Percentiles rank a stretch among this genome's conserved stretches.
phyloP scores from a whole-genome alignment of 2,888 invertebrate genomes.

The Drosophila hawaiiensis region DNA sequence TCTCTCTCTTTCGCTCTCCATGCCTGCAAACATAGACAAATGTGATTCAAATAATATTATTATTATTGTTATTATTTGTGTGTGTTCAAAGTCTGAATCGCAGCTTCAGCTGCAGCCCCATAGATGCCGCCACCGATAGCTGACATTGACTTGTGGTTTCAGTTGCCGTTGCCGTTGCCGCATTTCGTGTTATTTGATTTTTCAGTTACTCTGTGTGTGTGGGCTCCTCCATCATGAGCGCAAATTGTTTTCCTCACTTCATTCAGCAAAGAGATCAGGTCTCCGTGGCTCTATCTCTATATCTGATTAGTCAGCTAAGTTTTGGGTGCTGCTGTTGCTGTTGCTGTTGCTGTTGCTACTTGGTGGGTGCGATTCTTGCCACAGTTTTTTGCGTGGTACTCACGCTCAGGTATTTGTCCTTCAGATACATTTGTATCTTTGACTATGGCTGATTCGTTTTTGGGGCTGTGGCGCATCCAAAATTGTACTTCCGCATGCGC shows the following conservation, averaged over 20 bases:
- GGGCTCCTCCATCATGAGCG: slow-evolving; percentile 68
- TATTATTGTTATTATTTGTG: slow-evolving; percentile 13
- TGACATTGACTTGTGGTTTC: slow-evolving; percentile 84
- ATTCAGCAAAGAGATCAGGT: slow-evolving; percentile 51
- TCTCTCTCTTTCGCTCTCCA: neutral
- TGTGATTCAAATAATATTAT: slow-evolving; percentile 29
- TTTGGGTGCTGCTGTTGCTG: slow-evolving; percentile 20
- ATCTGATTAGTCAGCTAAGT: slow-evolving; percentile 67
- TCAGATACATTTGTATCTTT: slow-evolving; percentile 60
- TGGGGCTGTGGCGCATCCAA: slow-evolving; percentile 61
- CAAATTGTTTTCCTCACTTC: slow-evolving; percentile 70
- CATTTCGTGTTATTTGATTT: slow-evolving; percentile 44
- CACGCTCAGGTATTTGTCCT: slow-evolving; percentile 64
- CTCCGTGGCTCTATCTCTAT: slow-evolving; percentile 32
- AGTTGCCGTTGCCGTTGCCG: slow-evolving; percentile 67
- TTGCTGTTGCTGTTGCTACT: slow-evolving; percentile 35
- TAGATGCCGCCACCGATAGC: slow-evolving; percentile 69
- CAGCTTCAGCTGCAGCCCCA: slow-evolving; percentile 43
- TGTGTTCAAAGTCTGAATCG: slow-evolving; percentile 10
- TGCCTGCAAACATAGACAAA: slow-evolving; percentile 27
- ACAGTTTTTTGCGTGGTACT: slow-evolving; percentile 69
- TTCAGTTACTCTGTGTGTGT: slow-evolving; percentile 75
- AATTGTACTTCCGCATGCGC: slow-evolving; percentile 61
- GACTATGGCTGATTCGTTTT: slow-evolving; percentile 5
- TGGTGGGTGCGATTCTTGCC: slow-evolving; percentile 73